These are phyloP conservation scores for Butorides virescens DNA, from an alignment of 2,113 vertebrate species.

Conservation along the genomic window DNA sequence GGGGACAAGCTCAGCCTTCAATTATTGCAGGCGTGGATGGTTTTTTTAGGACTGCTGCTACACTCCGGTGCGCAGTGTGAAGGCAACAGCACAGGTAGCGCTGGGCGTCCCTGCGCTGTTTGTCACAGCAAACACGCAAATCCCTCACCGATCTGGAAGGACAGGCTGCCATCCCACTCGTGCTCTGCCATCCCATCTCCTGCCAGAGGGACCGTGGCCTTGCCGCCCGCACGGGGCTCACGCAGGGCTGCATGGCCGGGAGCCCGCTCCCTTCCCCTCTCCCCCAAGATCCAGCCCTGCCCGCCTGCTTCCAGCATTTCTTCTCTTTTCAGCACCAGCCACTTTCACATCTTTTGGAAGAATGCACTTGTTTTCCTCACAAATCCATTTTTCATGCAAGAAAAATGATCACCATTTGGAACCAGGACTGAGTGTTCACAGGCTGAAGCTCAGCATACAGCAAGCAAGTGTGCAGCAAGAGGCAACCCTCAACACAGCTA, in stretches of 20 bases:
- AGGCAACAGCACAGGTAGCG: too few species aligned
- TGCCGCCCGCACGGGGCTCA: too few species aligned
- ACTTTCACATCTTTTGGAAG: background rate
- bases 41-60: background rate
- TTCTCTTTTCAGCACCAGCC: background rate
- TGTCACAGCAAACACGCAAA: fast-evolving
- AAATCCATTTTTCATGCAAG: background rate
- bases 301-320: background rate
- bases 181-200: fast-evolving
- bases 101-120: background rate
- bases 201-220: fast-evolving
- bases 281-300: background rate
- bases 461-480: background rate
- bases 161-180: background rate
- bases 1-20: background rate
- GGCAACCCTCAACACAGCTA: background rate
- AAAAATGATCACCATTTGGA: background rate
- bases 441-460: too few species aligned
- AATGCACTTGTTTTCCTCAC: background rate
- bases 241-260: fast-evolving
- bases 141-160: fast-evolving
- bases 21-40: fast-evolving
- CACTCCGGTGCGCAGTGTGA: background rate
- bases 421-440: background rate
- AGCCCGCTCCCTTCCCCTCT: background rate